Conservation (phyloP, 2,888 invertebrate species). For the Pantelozetes paolii region DNA sequence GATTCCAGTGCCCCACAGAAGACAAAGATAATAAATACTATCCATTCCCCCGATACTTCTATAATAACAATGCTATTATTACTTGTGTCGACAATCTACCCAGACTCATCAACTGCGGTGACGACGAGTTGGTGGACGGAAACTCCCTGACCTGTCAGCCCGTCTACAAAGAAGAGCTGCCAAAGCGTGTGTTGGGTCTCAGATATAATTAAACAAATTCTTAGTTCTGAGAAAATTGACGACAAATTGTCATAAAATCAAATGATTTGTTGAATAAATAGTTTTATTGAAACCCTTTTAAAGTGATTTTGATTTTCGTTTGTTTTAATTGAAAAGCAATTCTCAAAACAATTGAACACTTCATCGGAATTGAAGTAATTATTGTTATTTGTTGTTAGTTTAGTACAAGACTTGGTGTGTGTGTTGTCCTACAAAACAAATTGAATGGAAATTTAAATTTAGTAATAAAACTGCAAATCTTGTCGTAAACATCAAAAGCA, state of each 20-base stretch:
- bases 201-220: too few relatives aligned
- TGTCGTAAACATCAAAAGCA: slow-evolving; percentile 20
- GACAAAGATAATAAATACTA: slow-evolving; percentile 80
- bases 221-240: too few relatives aligned
- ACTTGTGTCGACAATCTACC: slow-evolving; percentile 87
- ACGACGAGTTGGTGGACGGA: slow-evolving; percentile 54
- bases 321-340: too few relatives aligned
- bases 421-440: slow-evolving; percentile 25
- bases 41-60: slow-evolving; percentile 85
- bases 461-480: background rate
- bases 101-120: slow-evolving; percentile 72
- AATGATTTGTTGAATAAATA: too few relatives aligned
- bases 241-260: too few relatives aligned
- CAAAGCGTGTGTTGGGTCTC: background rate
- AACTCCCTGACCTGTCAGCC: slow-evolving; percentile 41
- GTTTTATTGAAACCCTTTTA: too few relatives aligned
- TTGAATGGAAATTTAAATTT: slow-evolving; percentile 9
- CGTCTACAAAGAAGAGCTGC: slow-evolving; percentile 34
- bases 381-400: background rate
- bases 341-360: too few relatives aligned
- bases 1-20: slow-evolving; percentile 86
- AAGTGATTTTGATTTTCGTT: too few relatives aligned
- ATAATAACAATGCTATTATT: slow-evolving; percentile 80
- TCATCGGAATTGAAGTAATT: background rate
- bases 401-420: background rate